These are phyloP conservation scores for Chlorocebus sabaeus DNA, from an alignment of 2,113 vertebrate genomes.

Conservation along the genomic window DNA sequence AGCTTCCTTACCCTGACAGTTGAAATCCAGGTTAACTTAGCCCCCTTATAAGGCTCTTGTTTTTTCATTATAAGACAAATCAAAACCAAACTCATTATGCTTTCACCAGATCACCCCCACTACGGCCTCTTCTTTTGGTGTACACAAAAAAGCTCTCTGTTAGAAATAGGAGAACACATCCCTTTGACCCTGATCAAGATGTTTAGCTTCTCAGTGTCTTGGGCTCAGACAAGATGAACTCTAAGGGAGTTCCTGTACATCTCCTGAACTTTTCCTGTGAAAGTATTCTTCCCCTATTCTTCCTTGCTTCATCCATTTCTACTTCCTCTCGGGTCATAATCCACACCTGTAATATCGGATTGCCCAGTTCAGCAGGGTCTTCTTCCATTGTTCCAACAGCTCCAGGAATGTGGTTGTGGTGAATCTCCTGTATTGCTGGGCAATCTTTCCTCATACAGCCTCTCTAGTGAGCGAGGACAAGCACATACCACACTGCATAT, in stretches of 20 bases:
- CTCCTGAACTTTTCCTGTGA: background rate
- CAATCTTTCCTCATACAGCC: background rate
- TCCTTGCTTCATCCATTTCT: background rate
- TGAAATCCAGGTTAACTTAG: conserved; percentile 16
- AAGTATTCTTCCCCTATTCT: background rate
- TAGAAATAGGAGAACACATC: background rate
- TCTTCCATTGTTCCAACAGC: background rate
- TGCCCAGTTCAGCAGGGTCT: background rate
- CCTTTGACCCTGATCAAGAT: background rate
- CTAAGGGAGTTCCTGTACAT: background rate
- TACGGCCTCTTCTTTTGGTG: background rate
- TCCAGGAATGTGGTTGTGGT: background rate
- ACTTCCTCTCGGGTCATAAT: background rate
- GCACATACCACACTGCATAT: background rate
- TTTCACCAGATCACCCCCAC: background rate
- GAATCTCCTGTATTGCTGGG: background rate
- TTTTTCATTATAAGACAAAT: background rate
- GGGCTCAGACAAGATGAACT: background rate
- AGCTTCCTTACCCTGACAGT: conserved; percentile 1
- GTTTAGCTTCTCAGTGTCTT: background rate
- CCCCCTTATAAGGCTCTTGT: background rate
- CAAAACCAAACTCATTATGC: background rate
- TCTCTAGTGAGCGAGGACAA: background rate
- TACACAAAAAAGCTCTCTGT: background rate
- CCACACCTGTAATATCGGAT: background rate